Percentiles rank a stretch among this genome's conserved stretches.
Evolutionary conservation across 2,888 invertebrate species (phyloP).

Genomic region (Micropterix aruncella): DNA sequence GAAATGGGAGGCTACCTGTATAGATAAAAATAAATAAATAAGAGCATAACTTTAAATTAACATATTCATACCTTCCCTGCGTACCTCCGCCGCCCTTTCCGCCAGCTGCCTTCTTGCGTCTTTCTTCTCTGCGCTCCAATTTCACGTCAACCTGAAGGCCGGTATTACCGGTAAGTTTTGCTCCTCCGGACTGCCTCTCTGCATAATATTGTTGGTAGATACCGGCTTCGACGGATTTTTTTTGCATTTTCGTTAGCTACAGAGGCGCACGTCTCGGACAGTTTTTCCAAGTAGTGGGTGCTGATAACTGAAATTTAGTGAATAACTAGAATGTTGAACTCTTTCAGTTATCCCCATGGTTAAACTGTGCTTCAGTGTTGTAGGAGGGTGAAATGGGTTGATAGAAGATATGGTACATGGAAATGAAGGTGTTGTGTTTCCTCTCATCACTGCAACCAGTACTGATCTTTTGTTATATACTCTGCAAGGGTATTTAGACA

Average conservation of each 20-base stretch:
- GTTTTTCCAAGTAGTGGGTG: conserved; percentile 49
- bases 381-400: too few species aligned
- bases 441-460: too few species aligned
- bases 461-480: too few species aligned
- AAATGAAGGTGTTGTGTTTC: too few species aligned
- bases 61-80: conserved; percentile 82
- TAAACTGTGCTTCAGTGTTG: too few species aligned
- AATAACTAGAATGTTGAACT: not conserved
- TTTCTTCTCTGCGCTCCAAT: conserved; percentile 71
- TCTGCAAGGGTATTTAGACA: too few species aligned
- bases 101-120: conserved; percentile 72
- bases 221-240: conserved; percentile 51
- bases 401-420: too few species aligned
- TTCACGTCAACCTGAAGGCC: conserved; percentile 32
- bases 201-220: conserved; percentile 60
- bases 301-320: conserved; percentile 37
- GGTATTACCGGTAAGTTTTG: conserved; percentile 23
- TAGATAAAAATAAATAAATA: too few species aligned
- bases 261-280: conserved; percentile 52
- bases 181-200: conserved; percentile 45
- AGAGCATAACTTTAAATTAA: too few species aligned
- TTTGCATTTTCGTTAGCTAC: conserved; percentile 54
- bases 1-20: too few species aligned
- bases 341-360: too few species aligned
- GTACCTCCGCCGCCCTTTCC: conserved; percentile 87